Conservation (phyloP, 2,888 invertebrate genomes). For the Drosophila paranaensis region DNA sequence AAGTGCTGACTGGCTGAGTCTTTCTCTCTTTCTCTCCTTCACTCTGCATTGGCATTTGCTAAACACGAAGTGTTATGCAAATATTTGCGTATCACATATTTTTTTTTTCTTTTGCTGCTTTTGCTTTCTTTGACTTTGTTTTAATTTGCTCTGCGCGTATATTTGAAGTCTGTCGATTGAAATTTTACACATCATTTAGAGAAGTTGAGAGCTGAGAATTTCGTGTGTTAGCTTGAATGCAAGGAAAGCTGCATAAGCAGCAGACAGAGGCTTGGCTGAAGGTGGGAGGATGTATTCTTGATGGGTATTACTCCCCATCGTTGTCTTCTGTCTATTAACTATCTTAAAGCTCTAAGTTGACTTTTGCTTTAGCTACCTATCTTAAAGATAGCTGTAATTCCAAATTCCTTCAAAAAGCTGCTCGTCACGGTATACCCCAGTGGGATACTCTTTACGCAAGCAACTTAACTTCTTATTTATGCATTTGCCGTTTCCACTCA, state of each 20-base stretch:
- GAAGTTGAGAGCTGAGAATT: neutral
- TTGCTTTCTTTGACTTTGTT: conserved; percentile 36
- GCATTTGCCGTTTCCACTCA: neutral
- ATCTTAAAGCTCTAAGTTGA: too few relatives aligned
- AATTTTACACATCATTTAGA: conserved; percentile 30
- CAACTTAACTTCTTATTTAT: neutral
- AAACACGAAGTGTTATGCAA: conserved; percentile 76
- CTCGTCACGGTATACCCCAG: neutral
- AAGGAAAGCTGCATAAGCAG: too few relatives aligned
- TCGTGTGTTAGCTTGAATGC: neutral
- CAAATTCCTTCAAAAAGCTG: too few relatives aligned
- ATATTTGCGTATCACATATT: conserved; percentile 68
- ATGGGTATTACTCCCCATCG: too few relatives aligned
- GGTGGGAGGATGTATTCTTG: neutral
- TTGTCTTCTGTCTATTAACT: too few relatives aligned
- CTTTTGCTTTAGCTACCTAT: too few relatives aligned
- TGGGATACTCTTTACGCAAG: neutral
- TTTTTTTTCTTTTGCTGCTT: conserved; percentile 16
- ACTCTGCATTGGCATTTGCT: conserved; percentile 60
- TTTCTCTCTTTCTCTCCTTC: neutral
- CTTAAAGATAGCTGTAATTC: too few relatives aligned
- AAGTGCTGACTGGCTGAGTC: conserved; percentile 1
- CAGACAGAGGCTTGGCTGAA: neutral
- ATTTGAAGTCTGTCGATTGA: conserved; percentile 7
- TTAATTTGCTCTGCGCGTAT: conserved; percentile 36